Conservation (phyloP, 2,888 invertebrate genomes). For the Lycaena phlaeas region DNA sequence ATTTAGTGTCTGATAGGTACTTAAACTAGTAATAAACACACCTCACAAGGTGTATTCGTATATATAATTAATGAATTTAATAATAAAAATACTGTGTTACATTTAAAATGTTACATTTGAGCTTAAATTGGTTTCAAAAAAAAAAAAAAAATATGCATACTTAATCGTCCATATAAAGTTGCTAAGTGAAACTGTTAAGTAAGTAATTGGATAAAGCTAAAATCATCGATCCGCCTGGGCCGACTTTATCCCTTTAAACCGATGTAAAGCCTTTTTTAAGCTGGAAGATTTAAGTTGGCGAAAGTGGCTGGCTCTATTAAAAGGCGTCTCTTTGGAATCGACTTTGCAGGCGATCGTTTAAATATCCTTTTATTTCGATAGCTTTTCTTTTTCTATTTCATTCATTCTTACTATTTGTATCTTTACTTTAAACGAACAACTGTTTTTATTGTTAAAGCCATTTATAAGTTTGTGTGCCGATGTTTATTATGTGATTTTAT, state of each 20-base stretch:
- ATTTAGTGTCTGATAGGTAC: no score
- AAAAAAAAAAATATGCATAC: background rate
- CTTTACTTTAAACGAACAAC: no score
- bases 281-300: constrained; percentile 70
- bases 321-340: constrained; percentile 48
- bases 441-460: no score
- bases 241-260: constrained; percentile 68
- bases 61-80: no score
- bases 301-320: constrained; percentile 69
- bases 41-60: no score
- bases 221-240: constrained; percentile 55
- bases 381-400: constrained; percentile 5
- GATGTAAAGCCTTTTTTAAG: constrained; percentile 69
- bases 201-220: constrained; percentile 58
- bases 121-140: no score
- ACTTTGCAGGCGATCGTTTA: constrained; percentile 21
- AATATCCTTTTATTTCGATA: constrained; percentile 17
- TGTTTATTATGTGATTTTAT: no score
- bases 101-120: no score
- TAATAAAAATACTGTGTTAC: no score
- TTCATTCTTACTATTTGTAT: constrained; percentile 6
- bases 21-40: no score
- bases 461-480: no score
- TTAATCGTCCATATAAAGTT: background rate
- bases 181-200: constrained; percentile 11